Evolutionary conservation across 2,888 invertebrate species (phyloP), one percentile per base, ranked within the genome.

Genomic region (Sarcophaga rosellei): DNA sequence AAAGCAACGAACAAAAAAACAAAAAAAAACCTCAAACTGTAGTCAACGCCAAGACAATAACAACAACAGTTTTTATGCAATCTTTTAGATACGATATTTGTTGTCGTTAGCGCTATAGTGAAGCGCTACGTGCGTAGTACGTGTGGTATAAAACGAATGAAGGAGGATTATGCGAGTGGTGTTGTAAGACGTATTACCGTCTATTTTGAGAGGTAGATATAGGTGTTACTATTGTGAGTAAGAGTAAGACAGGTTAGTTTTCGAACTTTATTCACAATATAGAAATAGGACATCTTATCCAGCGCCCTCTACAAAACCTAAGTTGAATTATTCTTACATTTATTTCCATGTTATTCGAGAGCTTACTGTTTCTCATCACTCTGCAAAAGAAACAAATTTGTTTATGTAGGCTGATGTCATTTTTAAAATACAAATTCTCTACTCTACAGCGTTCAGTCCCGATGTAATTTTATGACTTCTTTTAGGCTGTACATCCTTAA

Each of bases 321-420:
- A 6, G 25, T 25, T 25, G 25, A 25, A 35, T 10, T 35, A 35
- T 35, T 35, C 10, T 53, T 53, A 17, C 4, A 12, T 53, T 4
- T 10, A 15, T 53, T 53, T 53, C 5, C 53, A 15, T 17, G 4
- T 23, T 23, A 3, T 69, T 8, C 6, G 2, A 53, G 70, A 35
- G 6, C 8, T 25, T 17, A 70, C 78, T 78, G 69, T 59, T 53
- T 17, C 10, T 17, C 3, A 12, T 47, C n/a, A 4, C 1, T n/a
- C 1, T 20, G 23, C 4, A 8, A 25, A 35, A 8, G 1, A 35
- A 35, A 8, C 8, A 35, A 35, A 20, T 59, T 35, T 53, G 35
- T 35, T 73, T 81, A 65, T 61, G 81, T 85, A 61, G 81, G 74
- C 17, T 68, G 47, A 35, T n/a, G 35, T 35, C 25, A 12, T 21